Evolutionary conservation across 2,113 vertebrate species (phyloP), one percentile per base, ranked within the genome.

Genomic region (Oryctolagus cuniculus): DNA sequence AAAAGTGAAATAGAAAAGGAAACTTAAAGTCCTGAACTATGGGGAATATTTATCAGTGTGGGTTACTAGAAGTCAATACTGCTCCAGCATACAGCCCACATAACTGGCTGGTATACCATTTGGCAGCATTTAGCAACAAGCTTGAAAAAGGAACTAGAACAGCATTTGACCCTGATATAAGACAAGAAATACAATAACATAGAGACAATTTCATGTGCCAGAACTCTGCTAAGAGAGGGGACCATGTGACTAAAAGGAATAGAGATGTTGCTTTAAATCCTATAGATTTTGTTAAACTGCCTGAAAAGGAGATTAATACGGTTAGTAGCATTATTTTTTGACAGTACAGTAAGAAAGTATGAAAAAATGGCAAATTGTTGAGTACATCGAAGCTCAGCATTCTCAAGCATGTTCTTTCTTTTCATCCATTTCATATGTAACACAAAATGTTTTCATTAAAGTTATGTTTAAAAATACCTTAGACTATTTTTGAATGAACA

Each of bases 21-120:
- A 86, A 24, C 27, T 89, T 24, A 79, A 67, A 58, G 90, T 80
- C 69, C 58, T 58, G 34, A 22, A 53, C 73, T 74, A 85, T 74
- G 44, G 89, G 6, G 24, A 75, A 80, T 93, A 61, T 61, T 77
- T 36, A 44, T 73, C 49, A 86, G 16, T 25, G 58, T 25, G 49
- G 1, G 11, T 49, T 5, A 55, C 6, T 3, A 15, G 67, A 44
- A 74, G 4, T 36, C 2, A 69, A 55, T 2, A 55, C 1, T 72
- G 29, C 27, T 53, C 63, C 10, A 36, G n/a, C 17, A 36, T 19
- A 3, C 13, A 29, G 12, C 2, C 10, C 24, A 29, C 34, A 38
- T 27, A 53, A 53, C 38, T 66, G 78, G 34, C 16, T 19, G 27
- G 25, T 15, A 2, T 1, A 69, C 17, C 61, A 3, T 12, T 64